phyloP scores from a whole-genome alignment of 2,797 vertebrate genomes.

The Rousettus madagascariensis region DNA sequence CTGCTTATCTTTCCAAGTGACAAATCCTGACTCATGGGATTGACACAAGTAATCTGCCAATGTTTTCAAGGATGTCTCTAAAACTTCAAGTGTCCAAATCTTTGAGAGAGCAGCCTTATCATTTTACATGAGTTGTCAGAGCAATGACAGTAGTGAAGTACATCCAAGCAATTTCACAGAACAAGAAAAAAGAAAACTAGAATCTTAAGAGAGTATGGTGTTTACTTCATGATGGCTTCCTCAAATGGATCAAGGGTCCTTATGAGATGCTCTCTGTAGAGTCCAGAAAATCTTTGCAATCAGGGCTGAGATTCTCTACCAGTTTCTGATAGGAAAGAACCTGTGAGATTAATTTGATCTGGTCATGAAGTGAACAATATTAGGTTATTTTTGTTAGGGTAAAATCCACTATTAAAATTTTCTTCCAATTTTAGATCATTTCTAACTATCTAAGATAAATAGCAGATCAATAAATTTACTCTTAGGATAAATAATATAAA shows the following conservation, averaged over 20 bases:
- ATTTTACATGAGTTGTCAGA: background rate
- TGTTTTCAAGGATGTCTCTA: background rate
- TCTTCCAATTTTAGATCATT: background rate
- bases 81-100: background rate
- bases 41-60: background rate
- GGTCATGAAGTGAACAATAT: background rate
- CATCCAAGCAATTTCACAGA: background rate
- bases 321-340: background rate
- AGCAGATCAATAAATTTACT: background rate
- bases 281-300: background rate
- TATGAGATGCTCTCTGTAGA: background rate
- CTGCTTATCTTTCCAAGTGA: background rate
- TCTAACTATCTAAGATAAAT: background rate
- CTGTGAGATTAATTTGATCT: background rate
- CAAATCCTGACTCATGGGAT: background rate
- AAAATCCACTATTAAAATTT: background rate
- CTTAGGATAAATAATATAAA: background rate
- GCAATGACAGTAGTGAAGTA: background rate
- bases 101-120: background rate
- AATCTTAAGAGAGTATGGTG: background rate
- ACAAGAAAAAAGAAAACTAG: background rate
- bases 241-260: background rate
- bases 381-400: background rate
- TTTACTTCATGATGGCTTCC: background rate
- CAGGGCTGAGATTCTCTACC: background rate